Base-by-base conservation (phyloP, 1,140 invertebrate species). In the Daktulosphaira vitifoliae region DNA sequence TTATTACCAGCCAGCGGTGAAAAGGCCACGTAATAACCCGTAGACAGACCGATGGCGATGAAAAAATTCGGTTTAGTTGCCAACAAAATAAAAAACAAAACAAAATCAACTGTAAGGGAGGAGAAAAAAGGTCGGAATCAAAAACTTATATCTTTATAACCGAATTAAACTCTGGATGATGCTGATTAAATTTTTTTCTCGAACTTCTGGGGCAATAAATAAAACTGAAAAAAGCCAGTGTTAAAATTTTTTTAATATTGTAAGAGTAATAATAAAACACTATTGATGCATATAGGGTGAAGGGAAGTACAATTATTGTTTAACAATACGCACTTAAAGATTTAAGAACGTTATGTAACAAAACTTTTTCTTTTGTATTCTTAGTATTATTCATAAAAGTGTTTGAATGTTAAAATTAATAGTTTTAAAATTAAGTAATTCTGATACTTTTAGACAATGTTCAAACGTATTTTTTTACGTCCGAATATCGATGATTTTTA, bases 91-190 rank as follows among this genome's bases (percentile, higher is more conserved):
- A 59, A 59, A 51, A 50, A 51, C 15, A 59, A 44, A 54, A 38
- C 16, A 18, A 44, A 46, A 33, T 3, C 16, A 16, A 3, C 25
- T 15, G 29, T 33, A 33, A 33, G 18, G 42, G 6, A n/a, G 54
- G 44, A 42, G 42, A 16, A 44, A 44, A 44, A 59, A 62, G 46
- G 39, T 62, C 56, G 42, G 42, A 62, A 62, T 62, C 56, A 62
- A 62, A 62, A 62, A 62, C 56, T 62, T 62, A 62, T 48, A 62
- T 62, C 42, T 62, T 48, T 29, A 62, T 46, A 62, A 62, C 56
- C 56, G 44, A 62, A 62, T 62, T 62, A 62, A 62, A 62, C 42
- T 62, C 42, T 20, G 56, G 56, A 16, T 16, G 42, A 11, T 6
- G 23, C 25, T 62, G 56, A 62, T 62, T 62, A 62, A 48, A 33